These are phyloP conservation scores for Kradibia gibbosae DNA, from an alignment of 1,140 invertebrate species.

Conservation along the genomic window DNA sequence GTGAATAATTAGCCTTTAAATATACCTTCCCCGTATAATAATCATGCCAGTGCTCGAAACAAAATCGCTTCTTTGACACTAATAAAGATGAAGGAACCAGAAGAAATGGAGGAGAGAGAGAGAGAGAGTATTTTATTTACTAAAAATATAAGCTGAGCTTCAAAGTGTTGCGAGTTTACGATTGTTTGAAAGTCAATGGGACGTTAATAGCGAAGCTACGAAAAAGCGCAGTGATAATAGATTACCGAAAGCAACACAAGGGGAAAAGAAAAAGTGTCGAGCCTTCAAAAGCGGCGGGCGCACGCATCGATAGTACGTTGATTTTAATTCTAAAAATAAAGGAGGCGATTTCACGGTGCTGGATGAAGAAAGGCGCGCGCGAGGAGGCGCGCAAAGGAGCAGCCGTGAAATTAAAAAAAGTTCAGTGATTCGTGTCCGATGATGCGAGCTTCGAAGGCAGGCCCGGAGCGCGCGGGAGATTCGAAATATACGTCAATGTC, in stretches of 20 bases:
- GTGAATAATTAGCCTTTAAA: too few species aligned
- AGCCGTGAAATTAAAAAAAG: slow-evolving; percentile 26
- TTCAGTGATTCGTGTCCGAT: neutral
- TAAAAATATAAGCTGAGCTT: too few species aligned
- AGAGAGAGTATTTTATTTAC: too few species aligned
- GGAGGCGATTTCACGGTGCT: slow-evolving; percentile 26
- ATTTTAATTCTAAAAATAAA: slow-evolving; percentile 31
- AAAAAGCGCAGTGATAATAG: neutral
- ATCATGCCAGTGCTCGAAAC: too few species aligned
- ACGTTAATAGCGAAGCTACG: too few species aligned
- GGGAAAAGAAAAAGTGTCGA: slow-evolving; percentile 56
- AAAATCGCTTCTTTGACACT: too few species aligned
- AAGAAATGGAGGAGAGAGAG: too few species aligned
- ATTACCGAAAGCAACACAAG: neutral
- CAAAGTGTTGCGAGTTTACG: too few species aligned
- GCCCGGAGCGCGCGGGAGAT: neutral
- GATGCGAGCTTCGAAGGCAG: neutral
- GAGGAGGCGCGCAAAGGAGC: slow-evolving; percentile 13
- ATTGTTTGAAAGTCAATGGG: too few species aligned
- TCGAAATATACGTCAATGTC: slow-evolving; percentile 36
- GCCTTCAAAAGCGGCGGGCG: slow-evolving; percentile 54
- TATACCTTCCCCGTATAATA: too few species aligned
- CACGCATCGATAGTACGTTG: slow-evolving; percentile 48
- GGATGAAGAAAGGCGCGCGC: neutral
- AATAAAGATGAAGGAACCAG: too few species aligned